phyloP scores from a whole-genome alignment of 2,113 vertebrate species.

The Syngnathus typhle region DNA sequence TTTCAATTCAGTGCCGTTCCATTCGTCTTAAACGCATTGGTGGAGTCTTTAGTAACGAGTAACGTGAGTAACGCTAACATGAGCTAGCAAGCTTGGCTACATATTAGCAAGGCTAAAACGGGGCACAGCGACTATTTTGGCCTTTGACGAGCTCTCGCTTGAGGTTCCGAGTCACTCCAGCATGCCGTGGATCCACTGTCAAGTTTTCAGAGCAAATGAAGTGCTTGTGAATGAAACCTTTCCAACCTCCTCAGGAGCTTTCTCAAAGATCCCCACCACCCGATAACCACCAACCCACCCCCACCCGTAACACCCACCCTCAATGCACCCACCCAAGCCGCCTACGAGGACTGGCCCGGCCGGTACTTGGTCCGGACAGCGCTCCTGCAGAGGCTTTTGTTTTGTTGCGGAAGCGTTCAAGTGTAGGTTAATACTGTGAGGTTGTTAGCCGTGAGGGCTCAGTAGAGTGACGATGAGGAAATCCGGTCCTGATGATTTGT shows the following conservation, averaged over 20 bases:
- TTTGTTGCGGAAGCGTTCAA: slow-evolving; percentile 5
- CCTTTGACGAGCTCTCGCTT: too few species aligned
- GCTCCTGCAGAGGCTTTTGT: slow-evolving; percentile 46
- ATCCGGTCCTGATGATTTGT: slow-evolving; percentile 11
- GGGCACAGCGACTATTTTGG: too few species aligned
- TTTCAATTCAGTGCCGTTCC: too few species aligned
- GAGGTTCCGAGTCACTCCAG: neutral
- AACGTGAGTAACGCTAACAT: too few species aligned
- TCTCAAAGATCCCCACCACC: neutral
- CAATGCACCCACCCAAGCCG: neutral
- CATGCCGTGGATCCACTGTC: neutral
- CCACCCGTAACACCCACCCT: neutral
- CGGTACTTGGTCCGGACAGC: slow-evolving; percentile 39
- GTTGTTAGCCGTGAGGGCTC: neutral
- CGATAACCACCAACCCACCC: too few species aligned
- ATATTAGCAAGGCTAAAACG: too few species aligned
- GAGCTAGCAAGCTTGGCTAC: too few species aligned
- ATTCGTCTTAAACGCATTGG: too few species aligned
- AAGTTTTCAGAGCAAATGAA: slow-evolving; percentile 14
- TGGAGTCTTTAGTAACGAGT: too few species aligned
- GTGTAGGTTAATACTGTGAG: slow-evolving; percentile 13
- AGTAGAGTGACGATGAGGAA: slow-evolving; percentile 4
- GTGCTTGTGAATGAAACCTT: slow-evolving; percentile 33
- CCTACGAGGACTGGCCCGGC: slow-evolving; percentile 41
- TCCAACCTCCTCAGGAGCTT: neutral